phyloP scores from a whole-genome alignment of 1,140 invertebrate genomes.

The Drosophila pandora region DNA sequence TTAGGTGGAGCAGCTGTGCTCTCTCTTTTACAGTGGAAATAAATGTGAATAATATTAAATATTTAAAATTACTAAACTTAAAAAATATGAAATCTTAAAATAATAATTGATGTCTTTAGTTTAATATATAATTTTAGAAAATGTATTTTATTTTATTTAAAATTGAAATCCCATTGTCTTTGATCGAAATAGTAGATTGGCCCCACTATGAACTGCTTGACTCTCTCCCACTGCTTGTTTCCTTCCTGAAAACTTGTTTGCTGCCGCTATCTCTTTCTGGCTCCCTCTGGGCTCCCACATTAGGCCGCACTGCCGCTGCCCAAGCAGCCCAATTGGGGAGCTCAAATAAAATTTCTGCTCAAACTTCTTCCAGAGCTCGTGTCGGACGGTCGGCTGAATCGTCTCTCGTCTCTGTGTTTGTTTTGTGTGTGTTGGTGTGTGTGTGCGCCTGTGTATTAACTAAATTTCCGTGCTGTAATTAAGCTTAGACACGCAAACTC shows the following conservation, averaged over 20 bases:
- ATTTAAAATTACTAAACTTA: too few relatives aligned
- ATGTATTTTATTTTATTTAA: too few relatives aligned
- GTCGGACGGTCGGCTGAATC: slow-evolving; percentile 73
- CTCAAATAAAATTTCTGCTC: slow-evolving; percentile 72
- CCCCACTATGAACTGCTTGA: slow-evolving; percentile 28
- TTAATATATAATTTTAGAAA: too few relatives aligned
- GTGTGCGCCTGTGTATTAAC: slow-evolving; percentile 36
- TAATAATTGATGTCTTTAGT: too few relatives aligned
- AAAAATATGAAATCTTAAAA: too few relatives aligned
- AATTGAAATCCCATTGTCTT: background rate
- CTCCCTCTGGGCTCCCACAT: slow-evolving; percentile 13
- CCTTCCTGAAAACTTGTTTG: slow-evolving; percentile 71
- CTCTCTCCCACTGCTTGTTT: slow-evolving; percentile 35
- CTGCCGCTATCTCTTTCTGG: slow-evolving; percentile 8
- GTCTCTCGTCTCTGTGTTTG: slow-evolving; percentile 16
- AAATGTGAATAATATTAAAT: background rate
- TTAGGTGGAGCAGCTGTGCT: slow-evolving; percentile 2
- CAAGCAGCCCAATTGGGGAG: slow-evolving; percentile 35
- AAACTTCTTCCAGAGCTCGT: slow-evolving; percentile 77
- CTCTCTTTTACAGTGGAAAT: background rate
- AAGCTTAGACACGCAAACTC: slow-evolving; percentile 60
- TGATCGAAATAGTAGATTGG: background rate
- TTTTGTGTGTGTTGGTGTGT: background rate
- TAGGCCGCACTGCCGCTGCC: slow-evolving; percentile 18
- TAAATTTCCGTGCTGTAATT: slow-evolving; percentile 56